Base-by-base conservation (phyloP, 2,888 invertebrate genomes). In the Protophormia terraenovae region DNA sequence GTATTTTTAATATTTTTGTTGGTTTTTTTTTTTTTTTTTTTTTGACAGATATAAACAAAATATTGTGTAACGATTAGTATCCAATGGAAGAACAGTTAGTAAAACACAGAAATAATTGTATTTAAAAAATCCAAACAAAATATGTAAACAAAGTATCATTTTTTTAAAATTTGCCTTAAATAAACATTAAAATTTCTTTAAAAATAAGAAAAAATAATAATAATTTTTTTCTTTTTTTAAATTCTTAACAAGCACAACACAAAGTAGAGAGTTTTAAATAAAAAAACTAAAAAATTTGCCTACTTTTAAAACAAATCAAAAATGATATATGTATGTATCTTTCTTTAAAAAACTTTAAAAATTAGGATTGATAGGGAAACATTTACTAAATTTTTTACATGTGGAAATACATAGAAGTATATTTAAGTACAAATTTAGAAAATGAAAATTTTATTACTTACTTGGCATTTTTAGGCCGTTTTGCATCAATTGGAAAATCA, bases 381-480 rank as follows among this genome's bases (percentile, higher is more conserved):
- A 76, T 82, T 71, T 35, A 82, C 55, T 62, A 64, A n/a, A 50
- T 35, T 22, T 66, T 72, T 19, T 19, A 35, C 67, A 60, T 47
- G 32, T 45, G 79, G 71, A 64, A 72, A 22, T 72, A 16, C 29
- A 41, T 16, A 27, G 22, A 41, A 60, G 7, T 62, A 10, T 22
- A 2, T 14, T n/a, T 29, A 12, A 19, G 12, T 27, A 38, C n/a
- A 47, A 16, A 29, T 64, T 60, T 29, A 16, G n/a, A 77, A 73
- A 60, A 14, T 24, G 24, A 53, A 69, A 78, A 73, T 73, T 62
- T 73, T 10, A 62, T 58, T 89, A 95, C 97, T 96, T 93, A 97
- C 97, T 97, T 97, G 93, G 97, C 97, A 95, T 97, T 97, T 94
- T 97, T 97, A 88, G 97, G 97, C 93, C 93, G 90, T 89, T 90